A percentile compares a stretch with the other conserved stretches of the same genome.
phyloP scores from a whole-genome alignment of 2,113 vertebrate genomes.

The Oophaga pumilio region DNA sequence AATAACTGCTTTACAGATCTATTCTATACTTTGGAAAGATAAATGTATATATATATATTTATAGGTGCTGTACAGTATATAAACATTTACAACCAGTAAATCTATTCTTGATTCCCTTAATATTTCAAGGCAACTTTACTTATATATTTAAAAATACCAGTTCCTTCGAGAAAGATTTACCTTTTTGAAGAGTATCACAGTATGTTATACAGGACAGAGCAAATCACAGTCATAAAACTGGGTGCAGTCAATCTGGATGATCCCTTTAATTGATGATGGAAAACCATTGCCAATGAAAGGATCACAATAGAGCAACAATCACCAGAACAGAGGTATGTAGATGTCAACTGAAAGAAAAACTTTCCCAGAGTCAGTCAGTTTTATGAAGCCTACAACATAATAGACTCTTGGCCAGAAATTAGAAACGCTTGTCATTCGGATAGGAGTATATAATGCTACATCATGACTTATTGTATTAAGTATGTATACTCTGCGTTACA shows the following conservation, averaged over 20 bases:
- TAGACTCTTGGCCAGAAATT: background rate
- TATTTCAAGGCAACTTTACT: constrained; percentile 87
- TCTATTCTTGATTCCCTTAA: constrained; percentile 73
- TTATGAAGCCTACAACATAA: background rate
- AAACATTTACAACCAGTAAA: constrained; percentile 97
- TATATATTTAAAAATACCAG: constrained; percentile 49
- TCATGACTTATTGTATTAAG: background rate
- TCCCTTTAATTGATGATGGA: background rate
- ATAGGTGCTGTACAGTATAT: constrained; percentile 99
- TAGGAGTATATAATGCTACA: background rate
- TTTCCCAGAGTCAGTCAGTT: background rate
- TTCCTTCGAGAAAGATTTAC: constrained; percentile 56
- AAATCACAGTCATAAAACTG: constrained; percentile 49
- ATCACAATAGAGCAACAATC: constrained; percentile 32
- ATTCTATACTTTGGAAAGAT: constrained; percentile 84
- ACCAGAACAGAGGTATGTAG: constrained; percentile 49
- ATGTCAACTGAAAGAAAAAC: background rate
- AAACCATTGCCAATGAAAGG: constrained; percentile 23
- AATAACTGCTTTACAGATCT: constrained; percentile 95
- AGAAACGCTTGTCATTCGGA: background rate
- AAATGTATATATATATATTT: constrained; percentile 75
- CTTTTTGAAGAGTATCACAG: constrained; percentile 59
- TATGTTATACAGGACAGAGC: constrained; percentile 39
- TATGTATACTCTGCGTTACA: background rate
- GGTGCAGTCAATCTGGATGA: constrained; percentile 3